Conservation (phyloP, 2,113 vertebrate genomes). For the Mastomys natalensis region DNA sequence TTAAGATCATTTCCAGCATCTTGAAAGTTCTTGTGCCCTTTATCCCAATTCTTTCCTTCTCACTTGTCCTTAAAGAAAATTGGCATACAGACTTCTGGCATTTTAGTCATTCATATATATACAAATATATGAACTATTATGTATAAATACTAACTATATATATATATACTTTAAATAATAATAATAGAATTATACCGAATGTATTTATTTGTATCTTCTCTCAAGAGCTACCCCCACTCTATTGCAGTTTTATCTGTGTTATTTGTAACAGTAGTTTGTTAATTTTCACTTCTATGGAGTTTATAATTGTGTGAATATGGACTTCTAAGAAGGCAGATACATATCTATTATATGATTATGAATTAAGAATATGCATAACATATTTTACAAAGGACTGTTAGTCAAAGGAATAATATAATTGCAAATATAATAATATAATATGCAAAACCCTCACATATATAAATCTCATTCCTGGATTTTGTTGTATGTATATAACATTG, state of each 20-base stretch:
- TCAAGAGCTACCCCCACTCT: neutral
- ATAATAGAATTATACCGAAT: neutral
- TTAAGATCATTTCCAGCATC: neutral
- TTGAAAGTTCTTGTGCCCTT: neutral
- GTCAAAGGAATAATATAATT: neutral
- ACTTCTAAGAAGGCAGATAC: neutral
- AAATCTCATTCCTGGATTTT: slow-evolving; percentile 4
- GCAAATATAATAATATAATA: no score
- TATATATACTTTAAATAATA: slow-evolving; percentile 4
- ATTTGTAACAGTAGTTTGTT: neutral
- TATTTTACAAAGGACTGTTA: neutral
- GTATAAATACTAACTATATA: neutral
- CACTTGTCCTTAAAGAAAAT: neutral
- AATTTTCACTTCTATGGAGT: neutral
- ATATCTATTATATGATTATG: neutral
- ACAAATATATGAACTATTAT: no score
- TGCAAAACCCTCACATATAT: neutral
- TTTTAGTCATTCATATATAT: neutral
- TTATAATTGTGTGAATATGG: neutral
- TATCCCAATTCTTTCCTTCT: neutral
- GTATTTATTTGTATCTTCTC: neutral
- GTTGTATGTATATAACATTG: neutral
- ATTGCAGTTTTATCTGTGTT: neutral
- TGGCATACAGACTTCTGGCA: neutral
- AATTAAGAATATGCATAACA: slow-evolving; percentile 7